Evolutionary conservation across 2,113 vertebrate genomes (phyloP), one percentile per base, ranked within the genome.

Genomic region (Nesogale talazaci): DNA sequence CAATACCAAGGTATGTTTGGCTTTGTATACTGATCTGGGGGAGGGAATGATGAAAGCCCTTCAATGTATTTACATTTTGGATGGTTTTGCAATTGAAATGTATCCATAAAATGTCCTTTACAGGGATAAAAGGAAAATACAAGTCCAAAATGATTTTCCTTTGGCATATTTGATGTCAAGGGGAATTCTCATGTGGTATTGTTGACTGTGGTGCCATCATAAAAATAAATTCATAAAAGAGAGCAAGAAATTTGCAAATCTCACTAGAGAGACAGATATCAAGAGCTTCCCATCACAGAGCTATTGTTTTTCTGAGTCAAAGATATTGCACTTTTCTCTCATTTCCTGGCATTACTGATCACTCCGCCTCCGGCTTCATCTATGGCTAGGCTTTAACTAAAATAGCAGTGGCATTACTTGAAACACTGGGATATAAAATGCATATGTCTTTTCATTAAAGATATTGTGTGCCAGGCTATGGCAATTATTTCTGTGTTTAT

Each of bases 401-500:
- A 97, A 91, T 63, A 94, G 77, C 85, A 95, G 29, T 83, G 27
- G 2, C 78, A 95, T 95, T 97, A 93, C 38, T 67, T 96, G 19
- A 82, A 94, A 94, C 12, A 61, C 0, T 19, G 31, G 27, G 59
- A 89, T 89, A 3, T 76, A 93, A 88, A 96, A 89, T 72, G 36
- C 36, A 15, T 4, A 59, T 29, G 5, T n/a, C 65, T 52, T 94
- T 82, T 83, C 38, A 92, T 85, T 83, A 5, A 95, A 95, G 90
- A 88, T 92, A 83, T 77, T 83, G 78, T 92, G n/a, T 95, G 90
- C 83, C 88, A 81, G 75, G 65, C 25, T 57, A 36, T 93, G 52
- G 74, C 31, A 97, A 95, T 97, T 96, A 95, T 97, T 96, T 40
- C 63, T 76, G 19, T 90, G 94, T 97, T 97, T 96, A 96, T 97